These are phyloP conservation scores for Lycocerus yunnanus DNA, from an alignment of 2,888 invertebrate species.

Conservation along the genomic window DNA sequence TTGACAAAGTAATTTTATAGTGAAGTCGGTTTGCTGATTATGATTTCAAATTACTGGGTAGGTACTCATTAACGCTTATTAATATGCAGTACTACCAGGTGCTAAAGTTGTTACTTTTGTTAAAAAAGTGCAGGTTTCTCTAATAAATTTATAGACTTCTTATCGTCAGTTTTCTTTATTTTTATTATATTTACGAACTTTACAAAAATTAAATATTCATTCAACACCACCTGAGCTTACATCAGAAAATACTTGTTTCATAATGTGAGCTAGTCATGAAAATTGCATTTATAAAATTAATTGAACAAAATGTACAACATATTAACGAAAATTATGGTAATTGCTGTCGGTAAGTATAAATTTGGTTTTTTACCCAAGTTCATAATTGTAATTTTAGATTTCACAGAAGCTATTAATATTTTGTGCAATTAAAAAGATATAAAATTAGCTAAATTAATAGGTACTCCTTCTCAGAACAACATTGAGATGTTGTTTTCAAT, in stretches of 20 bases:
- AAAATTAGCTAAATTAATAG: constrained; percentile 3
- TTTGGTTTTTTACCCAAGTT: not conserved
- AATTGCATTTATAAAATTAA: not conserved
- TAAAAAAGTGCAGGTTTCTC: not conserved
- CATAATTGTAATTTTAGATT: not conserved
- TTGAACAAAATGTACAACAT: not conserved
- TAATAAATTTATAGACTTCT: not conserved
- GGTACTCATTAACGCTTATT: not conserved
- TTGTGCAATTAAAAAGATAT: constrained; percentile 2
- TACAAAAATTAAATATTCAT: not conserved
- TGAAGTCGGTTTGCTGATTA: not conserved
- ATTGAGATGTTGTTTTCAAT: not conserved
- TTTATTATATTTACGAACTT: not conserved
- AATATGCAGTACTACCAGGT: not conserved
- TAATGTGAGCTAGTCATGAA: not conserved
- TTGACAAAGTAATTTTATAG: not conserved
- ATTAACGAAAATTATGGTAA: not conserved
- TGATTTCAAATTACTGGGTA: not conserved
- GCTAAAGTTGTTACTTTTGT: not conserved
- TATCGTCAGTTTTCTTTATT: not conserved
- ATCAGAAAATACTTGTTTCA: not conserved
- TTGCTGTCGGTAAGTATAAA: not conserved
- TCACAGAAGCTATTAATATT: constrained; percentile 2
- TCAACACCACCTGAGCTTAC: not conserved
- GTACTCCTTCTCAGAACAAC: not conserved